Conservation (phyloP, 2,797 vertebrate species). For the Neosilurus hyrtlii region DNA sequence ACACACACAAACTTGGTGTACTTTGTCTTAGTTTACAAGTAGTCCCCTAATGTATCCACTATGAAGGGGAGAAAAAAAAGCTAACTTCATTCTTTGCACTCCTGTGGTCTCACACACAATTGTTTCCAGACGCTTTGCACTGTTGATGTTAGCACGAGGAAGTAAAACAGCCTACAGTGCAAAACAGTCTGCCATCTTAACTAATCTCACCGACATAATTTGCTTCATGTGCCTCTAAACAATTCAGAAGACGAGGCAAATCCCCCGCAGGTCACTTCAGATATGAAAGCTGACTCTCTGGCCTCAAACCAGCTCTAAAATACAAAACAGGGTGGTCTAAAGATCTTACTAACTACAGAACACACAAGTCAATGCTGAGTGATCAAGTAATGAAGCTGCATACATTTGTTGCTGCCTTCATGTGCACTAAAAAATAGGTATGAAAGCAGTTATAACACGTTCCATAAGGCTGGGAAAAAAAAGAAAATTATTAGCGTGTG, state of each 20-base stretch:
- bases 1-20: slow-evolving; percentile 3
- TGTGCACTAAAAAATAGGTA: not conserved
- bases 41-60: slow-evolving; percentile 43
- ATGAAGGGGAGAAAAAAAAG: slow-evolving; percentile 19
- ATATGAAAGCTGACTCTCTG: slow-evolving; percentile 17
- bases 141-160: slow-evolving; percentile 46
- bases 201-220: slow-evolving; percentile 66
- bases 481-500: too few relatives aligned
- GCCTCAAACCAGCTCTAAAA: slow-evolving; percentile 20
- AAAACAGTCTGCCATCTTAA: slow-evolving; percentile 49
- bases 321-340: slow-evolving; percentile 31
- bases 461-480: too few relatives aligned
- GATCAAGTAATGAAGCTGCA: slow-evolving; percentile 4
- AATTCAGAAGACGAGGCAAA: slow-evolving; percentile 12
- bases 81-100: slow-evolving; percentile 49
- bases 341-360: not conserved
- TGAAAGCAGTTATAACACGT: not conserved
- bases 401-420: not conserved
- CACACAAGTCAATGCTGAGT: slow-evolving; percentile 3
- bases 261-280: slow-evolving; percentile 8
- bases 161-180: slow-evolving; percentile 45
- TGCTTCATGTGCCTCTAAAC: slow-evolving; percentile 19
- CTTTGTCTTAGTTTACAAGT: slow-evolving; percentile 30
- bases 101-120: slow-evolving; percentile 50
- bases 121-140: slow-evolving; percentile 50